phyloP scores from a whole-genome alignment of 2,888 invertebrate species.

The Rhodophaea formosa region DNA sequence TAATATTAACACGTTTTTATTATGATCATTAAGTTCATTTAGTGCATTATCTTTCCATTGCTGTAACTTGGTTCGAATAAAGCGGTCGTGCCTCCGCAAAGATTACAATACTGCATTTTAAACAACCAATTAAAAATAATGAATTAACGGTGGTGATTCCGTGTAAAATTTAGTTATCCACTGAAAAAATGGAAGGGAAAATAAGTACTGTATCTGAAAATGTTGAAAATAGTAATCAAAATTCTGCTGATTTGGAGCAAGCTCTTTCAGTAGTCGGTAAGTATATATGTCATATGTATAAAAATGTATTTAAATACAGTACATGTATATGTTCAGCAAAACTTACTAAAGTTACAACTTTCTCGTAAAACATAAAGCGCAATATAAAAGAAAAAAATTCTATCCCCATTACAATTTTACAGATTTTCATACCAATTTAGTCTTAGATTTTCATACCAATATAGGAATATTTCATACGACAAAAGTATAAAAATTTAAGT shows the following conservation, averaged over 20 bases:
- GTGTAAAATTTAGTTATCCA: background rate
- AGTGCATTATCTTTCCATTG: background rate
- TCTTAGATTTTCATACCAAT: too few species aligned
- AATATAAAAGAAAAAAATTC: too few species aligned
- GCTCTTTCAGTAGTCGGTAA: conserved; percentile 50
- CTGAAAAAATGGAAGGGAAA: conserved; percentile 29
- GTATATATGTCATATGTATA: background rate
- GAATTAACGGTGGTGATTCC: background rate
- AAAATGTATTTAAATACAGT: background rate
- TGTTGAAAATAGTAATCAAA: conserved; percentile 38
- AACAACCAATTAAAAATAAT: background rate
- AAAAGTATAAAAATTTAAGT: too few species aligned
- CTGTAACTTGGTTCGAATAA: background rate
- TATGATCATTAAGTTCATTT: background rate
- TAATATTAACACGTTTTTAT: background rate
- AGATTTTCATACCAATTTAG: too few species aligned
- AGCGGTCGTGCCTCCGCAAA: background rate
- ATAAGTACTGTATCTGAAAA: conserved; percentile 45
- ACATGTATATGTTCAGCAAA: too few species aligned
- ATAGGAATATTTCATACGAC: too few species aligned
- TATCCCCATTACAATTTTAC: too few species aligned
- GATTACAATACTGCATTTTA: background rate
- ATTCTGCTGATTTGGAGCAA: conserved; percentile 57
- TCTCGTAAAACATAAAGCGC: too few species aligned
- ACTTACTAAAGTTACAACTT: too few species aligned